These are phyloP conservation scores for Ooceraea biroi DNA, from an alignment of 1,140 invertebrate genomes.

Conservation along the genomic window DNA sequence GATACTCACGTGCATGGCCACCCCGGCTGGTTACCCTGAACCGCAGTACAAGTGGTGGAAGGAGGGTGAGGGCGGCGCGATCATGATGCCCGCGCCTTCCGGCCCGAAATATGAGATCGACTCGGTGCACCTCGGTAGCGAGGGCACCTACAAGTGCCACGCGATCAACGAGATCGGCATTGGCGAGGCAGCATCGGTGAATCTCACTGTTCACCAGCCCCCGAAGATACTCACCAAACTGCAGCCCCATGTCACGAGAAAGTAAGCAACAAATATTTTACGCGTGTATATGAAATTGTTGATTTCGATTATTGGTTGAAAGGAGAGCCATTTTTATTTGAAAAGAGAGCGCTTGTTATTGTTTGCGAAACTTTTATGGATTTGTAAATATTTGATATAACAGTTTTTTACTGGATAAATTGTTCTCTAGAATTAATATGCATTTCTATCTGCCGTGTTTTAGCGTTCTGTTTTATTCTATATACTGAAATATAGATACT, in stretches of 20 bases:
- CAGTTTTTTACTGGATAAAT: background rate
- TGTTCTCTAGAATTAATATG: background rate
- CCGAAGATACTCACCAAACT: constrained; percentile 93
- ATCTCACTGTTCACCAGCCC: constrained; percentile 94
- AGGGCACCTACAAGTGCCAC: constrained; percentile 96
- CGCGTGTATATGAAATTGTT: background rate
- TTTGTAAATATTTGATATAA: background rate
- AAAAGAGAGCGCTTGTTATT: background rate
- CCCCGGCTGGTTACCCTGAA: constrained; percentile 95
- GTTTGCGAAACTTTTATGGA: background rate
- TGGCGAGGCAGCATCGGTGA: constrained; percentile 93
- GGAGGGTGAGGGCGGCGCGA: constrained; percentile 89
- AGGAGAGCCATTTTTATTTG: background rate
- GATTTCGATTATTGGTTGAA: background rate
- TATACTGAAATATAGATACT: background rate
- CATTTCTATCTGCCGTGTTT: no score
- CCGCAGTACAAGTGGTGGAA: constrained; percentile 96
- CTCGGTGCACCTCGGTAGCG: constrained; percentile 92
- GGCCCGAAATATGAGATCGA: constrained; percentile 94
- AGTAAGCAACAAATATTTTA: constrained; percentile 77
- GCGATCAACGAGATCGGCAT: constrained; percentile 95
- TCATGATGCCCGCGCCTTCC: constrained; percentile 89
- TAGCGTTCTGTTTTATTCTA: background rate
- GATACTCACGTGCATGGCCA: constrained; percentile 94
- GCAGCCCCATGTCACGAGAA: constrained; percentile 92